Evolutionary conservation across 2,888 invertebrate species (phyloP), one percentile per base, ranked within the genome.

Genomic region (Noctua janthina): DNA sequence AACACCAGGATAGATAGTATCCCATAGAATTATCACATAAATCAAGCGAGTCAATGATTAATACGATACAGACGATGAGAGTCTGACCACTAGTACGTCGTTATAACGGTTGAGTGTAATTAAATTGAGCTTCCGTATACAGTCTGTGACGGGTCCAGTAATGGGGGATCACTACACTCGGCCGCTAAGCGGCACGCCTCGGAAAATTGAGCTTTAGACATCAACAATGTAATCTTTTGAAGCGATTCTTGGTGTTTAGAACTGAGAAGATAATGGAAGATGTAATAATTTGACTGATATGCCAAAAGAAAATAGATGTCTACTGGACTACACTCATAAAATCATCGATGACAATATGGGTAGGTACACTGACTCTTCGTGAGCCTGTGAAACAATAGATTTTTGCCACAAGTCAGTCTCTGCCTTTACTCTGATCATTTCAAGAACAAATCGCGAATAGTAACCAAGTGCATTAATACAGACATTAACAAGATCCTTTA

Each of bases 21-120:
- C 92, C 93, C 91, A 94, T 94, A 91, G 94, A 94, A 95, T 95
- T 95, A 96, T 95, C 94, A 93, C 95, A 96, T 96, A 96, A 96
- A 96, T 96, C 96, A 96, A 94, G 86, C 81, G 79, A 89, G 89
- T 90, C 94, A 91, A 95, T 96, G 96, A 96, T 96, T 96, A 96
- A 96, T 96, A 95, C 93, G 92, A 93, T 92, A 91, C 85, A 90
- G 91, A 92, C 93, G 94, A 95, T 93, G 93, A 93, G 93, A 89
- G 88, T 88, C 91, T 88, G 90, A 92, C 92, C 93, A 92, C 92
- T 95, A 78, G 76, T 80, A 76, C 86, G 93, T 95, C 94, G 94
- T 94, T 95, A 95, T 96, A 96, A 96, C 96, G 96, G 96, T 93
- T 90, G 89, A 91, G 92, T 93, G 94, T 96, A 96, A 96, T 96